phyloP scores from a whole-genome alignment of 2,797 vertebrate species.

The Nannoperca australis region DNA sequence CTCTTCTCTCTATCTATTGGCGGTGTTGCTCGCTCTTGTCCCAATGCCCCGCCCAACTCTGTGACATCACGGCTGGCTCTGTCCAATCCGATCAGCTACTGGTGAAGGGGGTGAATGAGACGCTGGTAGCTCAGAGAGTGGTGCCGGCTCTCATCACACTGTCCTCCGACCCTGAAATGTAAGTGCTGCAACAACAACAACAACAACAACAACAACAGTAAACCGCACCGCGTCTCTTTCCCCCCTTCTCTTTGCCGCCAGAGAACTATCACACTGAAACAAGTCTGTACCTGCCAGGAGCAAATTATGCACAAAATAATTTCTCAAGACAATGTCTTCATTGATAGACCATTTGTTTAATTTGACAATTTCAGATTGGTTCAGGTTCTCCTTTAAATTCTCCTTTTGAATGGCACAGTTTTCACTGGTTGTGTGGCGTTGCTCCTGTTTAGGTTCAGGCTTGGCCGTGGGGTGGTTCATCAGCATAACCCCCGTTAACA shows the following conservation, averaged over 20 bases:
- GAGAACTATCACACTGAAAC: slow-evolving; percentile 53
- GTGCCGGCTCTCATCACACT: slow-evolving; percentile 99
- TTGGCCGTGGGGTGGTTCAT: slow-evolving; percentile 67
- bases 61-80: slow-evolving; percentile 94
- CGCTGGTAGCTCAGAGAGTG: slow-evolving; percentile 99
- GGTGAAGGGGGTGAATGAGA: slow-evolving; percentile 99
- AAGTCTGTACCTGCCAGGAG: slow-evolving; percentile 64
- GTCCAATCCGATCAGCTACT: slow-evolving; percentile 95
- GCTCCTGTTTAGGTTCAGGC: slow-evolving; percentile 86
- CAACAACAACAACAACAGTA: slow-evolving; percentile 80
- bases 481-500: slow-evolving; percentile 66
- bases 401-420: background rate
- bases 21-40: slow-evolving; percentile 94
- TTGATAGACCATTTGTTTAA: background rate
- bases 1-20: slow-evolving; percentile 85
- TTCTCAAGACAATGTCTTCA: background rate
- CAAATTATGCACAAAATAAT: slow-evolving; percentile 32
- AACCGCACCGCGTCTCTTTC: slow-evolving; percentile 84
- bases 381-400: background rate
- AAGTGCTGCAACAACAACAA: slow-evolving; percentile 89
- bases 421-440: slow-evolving; percentile 54
- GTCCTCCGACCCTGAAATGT: slow-evolving; percentile 99
- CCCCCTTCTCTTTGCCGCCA: slow-evolving; percentile 79
- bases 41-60: slow-evolving; percentile 91
- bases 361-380: background rate